Conservation (phyloP, 2,888 invertebrate genomes). For the Tromatobia lineatoria region DNA sequence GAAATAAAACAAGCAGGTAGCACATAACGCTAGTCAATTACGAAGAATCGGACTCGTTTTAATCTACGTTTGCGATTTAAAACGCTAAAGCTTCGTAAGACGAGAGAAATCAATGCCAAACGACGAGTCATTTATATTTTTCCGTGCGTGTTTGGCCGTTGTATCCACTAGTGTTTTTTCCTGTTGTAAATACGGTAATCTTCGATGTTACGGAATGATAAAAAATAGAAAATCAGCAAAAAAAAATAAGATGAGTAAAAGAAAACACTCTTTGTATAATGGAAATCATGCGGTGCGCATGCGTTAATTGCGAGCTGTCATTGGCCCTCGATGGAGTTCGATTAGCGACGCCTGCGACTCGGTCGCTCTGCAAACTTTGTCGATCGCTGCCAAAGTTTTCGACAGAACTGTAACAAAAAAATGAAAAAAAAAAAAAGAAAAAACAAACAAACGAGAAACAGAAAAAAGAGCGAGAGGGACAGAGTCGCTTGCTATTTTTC, state of each 20-base stretch:
- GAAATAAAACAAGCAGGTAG: conserved; percentile 58
- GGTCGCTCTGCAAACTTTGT: not conserved
- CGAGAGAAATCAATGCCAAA: conserved; percentile 73
- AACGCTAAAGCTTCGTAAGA: conserved; percentile 44
- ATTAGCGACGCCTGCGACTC: conserved; percentile 25
- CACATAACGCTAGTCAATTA: conserved; percentile 84
- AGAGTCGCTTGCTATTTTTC: conserved; percentile 47
- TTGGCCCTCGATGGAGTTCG: conserved; percentile 18
- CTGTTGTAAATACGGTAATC: conserved; percentile 76
- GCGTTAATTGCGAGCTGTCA: not conserved
- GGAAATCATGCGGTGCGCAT: conserved; percentile 14
- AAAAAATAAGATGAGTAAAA: conserved; percentile 4
- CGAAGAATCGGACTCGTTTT: conserved; percentile 70
- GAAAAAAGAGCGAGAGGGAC: conserved; percentile 8
- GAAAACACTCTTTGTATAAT: conserved; percentile 33
- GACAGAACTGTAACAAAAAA: not conserved
- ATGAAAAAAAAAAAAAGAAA: conserved; percentile 6
- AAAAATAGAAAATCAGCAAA: conserved; percentile 37
- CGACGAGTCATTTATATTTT: conserved; percentile 73
- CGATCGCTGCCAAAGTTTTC: not conserved
- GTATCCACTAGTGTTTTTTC: conserved; percentile 64
- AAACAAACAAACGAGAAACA: too few relatives aligned
- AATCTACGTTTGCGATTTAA: not conserved
- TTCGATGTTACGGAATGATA: conserved; percentile 51
- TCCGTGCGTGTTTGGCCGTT: conserved; percentile 71